Evolutionary conservation across 1,140 invertebrate species (phyloP).

Genomic region (Daktulosphaira vitifoliae): DNA sequence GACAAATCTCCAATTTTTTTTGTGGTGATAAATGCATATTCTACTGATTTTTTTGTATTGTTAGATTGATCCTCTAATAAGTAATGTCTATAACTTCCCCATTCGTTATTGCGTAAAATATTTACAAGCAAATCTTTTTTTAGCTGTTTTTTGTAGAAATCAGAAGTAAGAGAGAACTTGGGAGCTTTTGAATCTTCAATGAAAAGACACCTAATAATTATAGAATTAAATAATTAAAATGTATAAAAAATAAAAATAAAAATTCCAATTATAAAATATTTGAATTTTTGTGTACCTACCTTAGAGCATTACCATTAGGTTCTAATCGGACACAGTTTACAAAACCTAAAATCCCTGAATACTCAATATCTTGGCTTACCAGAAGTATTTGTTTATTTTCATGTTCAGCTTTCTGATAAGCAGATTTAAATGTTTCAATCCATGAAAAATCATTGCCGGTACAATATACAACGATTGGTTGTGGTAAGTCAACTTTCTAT

Average conservation of each 20-base stretch:
- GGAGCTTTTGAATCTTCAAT: conserved; percentile 37
- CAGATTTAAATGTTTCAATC: conserved; percentile 68
- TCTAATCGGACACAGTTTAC: conserved; percentile 22
- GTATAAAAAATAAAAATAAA: conserved; percentile 60
- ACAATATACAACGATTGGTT: conserved; percentile 46
- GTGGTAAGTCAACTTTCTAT: not conserved
- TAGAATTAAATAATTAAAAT: not conserved
- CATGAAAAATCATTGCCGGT: conserved; percentile 62
- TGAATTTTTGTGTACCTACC: not conserved
- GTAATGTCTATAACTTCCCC: conserved; percentile 58
- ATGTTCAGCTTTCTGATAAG: conserved; percentile 50
- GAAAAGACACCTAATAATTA: conserved; percentile 35
- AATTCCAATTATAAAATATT: not conserved
- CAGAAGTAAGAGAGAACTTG: conserved; percentile 44
- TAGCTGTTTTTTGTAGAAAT: conserved; percentile 39
- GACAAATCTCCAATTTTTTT: conserved; percentile 72
- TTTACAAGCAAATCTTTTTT: conserved; percentile 47
- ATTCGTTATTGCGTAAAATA: conserved; percentile 35
- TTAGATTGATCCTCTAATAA: conserved; percentile 51
- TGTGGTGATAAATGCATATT: conserved; percentile 71
- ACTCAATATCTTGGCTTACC: conserved; percentile 54
- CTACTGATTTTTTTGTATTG: conserved; percentile 44
- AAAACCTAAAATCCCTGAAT: conserved; percentile 66
- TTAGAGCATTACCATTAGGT: not conserved
- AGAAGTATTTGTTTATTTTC: conserved; percentile 57